These are phyloP conservation scores for Condylura cristata DNA, from an alignment of 2,113 vertebrate genomes.

Conservation along the genomic window DNA sequence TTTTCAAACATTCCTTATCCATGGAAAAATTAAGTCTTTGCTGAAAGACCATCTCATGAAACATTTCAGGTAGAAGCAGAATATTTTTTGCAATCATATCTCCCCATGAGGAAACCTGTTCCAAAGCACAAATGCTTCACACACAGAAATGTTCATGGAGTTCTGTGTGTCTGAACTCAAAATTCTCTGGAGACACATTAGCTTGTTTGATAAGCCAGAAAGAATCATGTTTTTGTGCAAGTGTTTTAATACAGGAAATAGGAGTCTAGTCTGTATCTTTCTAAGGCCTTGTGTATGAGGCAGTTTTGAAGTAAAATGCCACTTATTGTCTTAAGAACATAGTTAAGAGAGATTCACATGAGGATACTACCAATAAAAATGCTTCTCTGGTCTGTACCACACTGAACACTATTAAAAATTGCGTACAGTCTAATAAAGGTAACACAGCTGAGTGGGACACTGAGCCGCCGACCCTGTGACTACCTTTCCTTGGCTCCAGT, in stretches of 20 bases:
- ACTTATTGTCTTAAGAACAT: slow-evolving; percentile 79
- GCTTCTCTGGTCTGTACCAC: slow-evolving; percentile 58
- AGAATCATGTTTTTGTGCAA: slow-evolving; percentile 77
- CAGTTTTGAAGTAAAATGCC: slow-evolving; percentile 79
- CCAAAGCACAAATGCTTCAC: slow-evolving; percentile 79
- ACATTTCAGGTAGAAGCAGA: slow-evolving; percentile 39
- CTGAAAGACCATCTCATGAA: slow-evolving; percentile 39
- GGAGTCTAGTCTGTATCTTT: slow-evolving; percentile 84
- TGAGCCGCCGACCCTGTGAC: not conserved
- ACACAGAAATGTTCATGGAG: slow-evolving; percentile 66
- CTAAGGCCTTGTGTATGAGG: slow-evolving; percentile 72
- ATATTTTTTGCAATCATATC: not conserved
- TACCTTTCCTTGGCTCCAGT: slow-evolving; percentile 38
- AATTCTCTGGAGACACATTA: slow-evolving; percentile 81
- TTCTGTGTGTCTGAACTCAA: slow-evolving; percentile 81
- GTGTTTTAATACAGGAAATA: slow-evolving; percentile 85
- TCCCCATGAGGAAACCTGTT: slow-evolving; percentile 27
- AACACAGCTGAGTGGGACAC: slow-evolving; percentile 37
- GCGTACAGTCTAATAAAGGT: slow-evolving; percentile 38
- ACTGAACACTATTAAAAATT: slow-evolving; percentile 55
- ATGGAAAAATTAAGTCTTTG: slow-evolving; percentile 12
- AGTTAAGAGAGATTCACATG: slow-evolving; percentile 78
- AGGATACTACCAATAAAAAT: slow-evolving; percentile 55
- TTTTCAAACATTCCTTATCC: slow-evolving; percentile 24
- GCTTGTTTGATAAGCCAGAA: slow-evolving; percentile 84